Conservation (phyloP, 1,140 invertebrate genomes). For the Lordiphosa collinella region DNA sequence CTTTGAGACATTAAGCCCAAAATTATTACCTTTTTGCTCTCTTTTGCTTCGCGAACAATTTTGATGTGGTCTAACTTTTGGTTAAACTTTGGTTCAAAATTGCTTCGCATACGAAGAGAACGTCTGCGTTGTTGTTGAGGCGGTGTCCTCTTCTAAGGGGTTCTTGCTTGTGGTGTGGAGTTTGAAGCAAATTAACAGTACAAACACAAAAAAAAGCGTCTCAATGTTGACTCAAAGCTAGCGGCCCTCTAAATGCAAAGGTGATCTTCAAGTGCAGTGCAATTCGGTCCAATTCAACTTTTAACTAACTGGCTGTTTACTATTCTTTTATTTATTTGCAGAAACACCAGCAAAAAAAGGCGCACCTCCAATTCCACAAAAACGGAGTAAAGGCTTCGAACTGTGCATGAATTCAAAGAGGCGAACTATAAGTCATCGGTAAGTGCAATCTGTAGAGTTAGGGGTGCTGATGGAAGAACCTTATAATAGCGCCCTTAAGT, state of each 20-base stretch:
- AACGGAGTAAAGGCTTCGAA: constrained; percentile 77
- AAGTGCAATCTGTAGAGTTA: too few species aligned
- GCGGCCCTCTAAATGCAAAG: too few species aligned
- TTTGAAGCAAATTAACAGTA: neutral
- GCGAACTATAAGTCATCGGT: constrained; percentile 80
- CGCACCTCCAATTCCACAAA: constrained; percentile 78
- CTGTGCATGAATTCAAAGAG: constrained; percentile 80
- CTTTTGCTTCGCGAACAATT: constrained; percentile 6
- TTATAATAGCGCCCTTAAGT: too few species aligned
- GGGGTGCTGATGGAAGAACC: too few species aligned
- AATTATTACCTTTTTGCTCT: too few species aligned
- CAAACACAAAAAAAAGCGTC: neutral
- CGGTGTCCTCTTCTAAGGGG: too few species aligned
- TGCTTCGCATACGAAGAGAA: constrained; percentile 29
- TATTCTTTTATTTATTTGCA: constrained; percentile 25
- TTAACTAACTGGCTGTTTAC: neutral
- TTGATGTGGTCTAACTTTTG: constrained; percentile 41
- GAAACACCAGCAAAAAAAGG: constrained; percentile 79
- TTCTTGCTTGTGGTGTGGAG: too few species aligned
- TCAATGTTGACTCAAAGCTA: neutral
- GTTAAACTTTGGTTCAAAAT: constrained; percentile 39
- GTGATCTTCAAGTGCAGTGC: too few species aligned
- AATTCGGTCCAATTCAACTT: neutral
- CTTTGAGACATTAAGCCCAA: constrained; percentile 4
- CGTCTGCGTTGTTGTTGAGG: constrained; percentile 16